phyloP scores from a whole-genome alignment of 2,113 vertebrate genomes.

The Myotis davidii region DNA sequence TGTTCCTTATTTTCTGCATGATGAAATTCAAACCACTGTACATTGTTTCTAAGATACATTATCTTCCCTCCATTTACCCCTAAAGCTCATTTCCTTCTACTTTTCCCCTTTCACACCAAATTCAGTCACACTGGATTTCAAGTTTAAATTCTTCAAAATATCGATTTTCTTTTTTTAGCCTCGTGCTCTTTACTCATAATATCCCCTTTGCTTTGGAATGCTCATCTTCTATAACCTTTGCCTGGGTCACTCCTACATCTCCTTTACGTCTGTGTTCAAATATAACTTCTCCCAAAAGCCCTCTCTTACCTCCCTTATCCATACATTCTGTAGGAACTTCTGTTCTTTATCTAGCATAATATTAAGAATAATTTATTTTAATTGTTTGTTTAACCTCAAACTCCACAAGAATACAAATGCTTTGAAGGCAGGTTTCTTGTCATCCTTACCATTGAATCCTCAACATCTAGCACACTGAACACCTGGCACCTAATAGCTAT shows the following conservation, averaged over 20 bases:
- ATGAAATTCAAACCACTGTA: neutral
- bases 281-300: neutral
- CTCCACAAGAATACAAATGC: neutral
- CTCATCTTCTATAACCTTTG: neutral
- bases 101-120: neutral
- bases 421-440: neutral
- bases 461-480: neutral
- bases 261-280: neutral
- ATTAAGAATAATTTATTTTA: constrained; percentile 4
- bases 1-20: neutral
- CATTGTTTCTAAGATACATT: neutral
- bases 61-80: neutral
- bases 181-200: neutral
- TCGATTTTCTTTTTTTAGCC: neutral
- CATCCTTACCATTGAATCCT: neutral
- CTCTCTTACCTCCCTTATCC: neutral
- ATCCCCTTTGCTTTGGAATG: neutral
- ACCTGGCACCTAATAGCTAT: neutral
- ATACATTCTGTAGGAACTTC: neutral
- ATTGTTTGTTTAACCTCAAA: neutral
- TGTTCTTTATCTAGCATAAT: neutral
- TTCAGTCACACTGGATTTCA: neutral
- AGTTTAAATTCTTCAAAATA: neutral
- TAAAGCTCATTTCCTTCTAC: neutral
- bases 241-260: neutral